Percentiles rank a stretch among this genome's conserved stretches.
phyloP scores from a whole-genome alignment of 2,888 invertebrate species.

The Pimpla rufipes region DNA sequence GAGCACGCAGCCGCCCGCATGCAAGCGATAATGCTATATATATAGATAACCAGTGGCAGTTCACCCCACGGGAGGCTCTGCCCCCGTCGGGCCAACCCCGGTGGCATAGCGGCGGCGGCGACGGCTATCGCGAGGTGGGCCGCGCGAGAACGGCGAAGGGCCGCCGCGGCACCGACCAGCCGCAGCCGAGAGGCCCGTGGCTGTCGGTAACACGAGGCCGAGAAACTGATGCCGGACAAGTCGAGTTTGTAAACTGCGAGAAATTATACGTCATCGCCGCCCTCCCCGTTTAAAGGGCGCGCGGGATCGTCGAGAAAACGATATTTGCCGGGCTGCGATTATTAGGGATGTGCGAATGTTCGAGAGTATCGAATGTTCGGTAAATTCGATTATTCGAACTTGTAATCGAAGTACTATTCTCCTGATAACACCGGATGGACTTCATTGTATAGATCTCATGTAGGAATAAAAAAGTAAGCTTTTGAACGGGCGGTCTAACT shows the following conservation, averaged over 20 bases:
- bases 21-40: constrained; percentile 52
- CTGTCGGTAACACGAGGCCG: constrained; percentile 13
- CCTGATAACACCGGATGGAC: too few species aligned
- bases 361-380: too few species aligned
- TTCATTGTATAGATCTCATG: too few species aligned
- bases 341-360: too few species aligned
- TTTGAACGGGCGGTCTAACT: too few species aligned
- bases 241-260: not conserved
- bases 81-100: constrained; percentile 49
- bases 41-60: constrained; percentile 42
- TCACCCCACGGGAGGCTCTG: constrained; percentile 40
- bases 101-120: constrained; percentile 30
- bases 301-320: too few species aligned
- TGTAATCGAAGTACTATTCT: too few species aligned
- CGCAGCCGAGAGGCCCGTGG: not conserved
- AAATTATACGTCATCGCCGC: not conserved
- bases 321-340: too few species aligned
- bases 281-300: not conserved
- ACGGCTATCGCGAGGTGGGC: constrained; percentile 49
- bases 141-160: constrained; percentile 30
- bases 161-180: not conserved
- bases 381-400: too few species aligned
- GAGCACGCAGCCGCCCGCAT: constrained; percentile 82
- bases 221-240: constrained; percentile 30
- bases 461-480: too few species aligned